Conservation (phyloP, 2,888 invertebrate species). For the Tillus elongatus region DNA sequence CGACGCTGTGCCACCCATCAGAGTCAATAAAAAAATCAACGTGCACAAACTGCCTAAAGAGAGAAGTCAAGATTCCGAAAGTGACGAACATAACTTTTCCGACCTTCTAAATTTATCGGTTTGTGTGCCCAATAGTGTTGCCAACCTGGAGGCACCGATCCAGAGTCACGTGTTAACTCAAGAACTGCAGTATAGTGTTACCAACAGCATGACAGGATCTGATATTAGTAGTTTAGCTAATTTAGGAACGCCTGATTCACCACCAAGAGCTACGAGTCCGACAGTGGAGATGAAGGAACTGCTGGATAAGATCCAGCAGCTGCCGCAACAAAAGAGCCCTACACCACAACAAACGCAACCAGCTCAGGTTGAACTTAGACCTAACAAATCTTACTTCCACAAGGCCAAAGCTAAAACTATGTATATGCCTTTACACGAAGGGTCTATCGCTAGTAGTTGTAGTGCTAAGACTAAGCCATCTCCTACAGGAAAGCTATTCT, state of each 20-base stretch:
- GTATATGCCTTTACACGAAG: constrained; percentile 55
- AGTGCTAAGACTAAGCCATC: constrained; percentile 22
- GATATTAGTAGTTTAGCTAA: constrained; percentile 62
- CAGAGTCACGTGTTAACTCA: constrained; percentile 27
- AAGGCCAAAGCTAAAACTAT: constrained; percentile 56
- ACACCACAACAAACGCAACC: constrained; percentile 27
- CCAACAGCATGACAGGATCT: constrained; percentile 45
- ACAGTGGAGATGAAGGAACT: constrained; percentile 66
- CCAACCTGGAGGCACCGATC: constrained; percentile 28
- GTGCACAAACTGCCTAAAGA: constrained; percentile 21
- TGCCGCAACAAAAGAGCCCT: constrained; percentile 45
- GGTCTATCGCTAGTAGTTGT: constrained; percentile 18
- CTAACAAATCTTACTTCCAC: constrained; percentile 42
- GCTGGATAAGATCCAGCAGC: constrained; percentile 61
- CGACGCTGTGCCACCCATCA: constrained; percentile 25
- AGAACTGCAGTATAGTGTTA: constrained; percentile 35
- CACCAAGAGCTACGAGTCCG: constrained; percentile 75
- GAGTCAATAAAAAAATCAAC: constrained; percentile 22
- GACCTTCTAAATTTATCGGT: constrained; percentile 38
- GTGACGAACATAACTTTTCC: constrained; percentile 37
- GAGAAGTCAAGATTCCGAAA: constrained; percentile 34
- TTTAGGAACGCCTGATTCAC: constrained; percentile 60
- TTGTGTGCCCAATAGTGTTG: constrained; percentile 34
- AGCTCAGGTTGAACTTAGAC: constrained; percentile 27
- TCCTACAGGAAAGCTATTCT: no score